A percentile compares a stretch with the other conserved stretches of the same genome.
Conservation (phyloP, 2,888 invertebrate species). For the Mechanitis mazaeus region DNA sequence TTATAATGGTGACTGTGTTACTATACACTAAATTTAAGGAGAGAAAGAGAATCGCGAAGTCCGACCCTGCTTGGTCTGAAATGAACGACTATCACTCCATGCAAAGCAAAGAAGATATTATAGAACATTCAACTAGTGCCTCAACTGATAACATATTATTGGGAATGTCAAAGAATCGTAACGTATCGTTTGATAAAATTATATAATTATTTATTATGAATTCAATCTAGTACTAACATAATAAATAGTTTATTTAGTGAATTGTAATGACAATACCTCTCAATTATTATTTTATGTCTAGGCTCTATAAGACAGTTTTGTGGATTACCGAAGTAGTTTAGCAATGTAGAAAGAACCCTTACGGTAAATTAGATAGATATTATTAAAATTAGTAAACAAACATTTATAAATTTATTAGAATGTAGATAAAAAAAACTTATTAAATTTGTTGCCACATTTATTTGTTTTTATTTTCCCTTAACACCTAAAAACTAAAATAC, state of each 20-base stretch:
- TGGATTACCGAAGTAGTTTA: slow-evolving; percentile 11
- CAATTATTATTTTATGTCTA: slow-evolving; percentile 3
- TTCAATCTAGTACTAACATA: slow-evolving; percentile 8
- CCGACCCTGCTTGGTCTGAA: slow-evolving; percentile 68
- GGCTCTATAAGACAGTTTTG: slow-evolving; percentile 8
- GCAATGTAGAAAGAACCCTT: slow-evolving; percentile 11
- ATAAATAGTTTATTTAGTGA: slow-evolving; percentile 6
- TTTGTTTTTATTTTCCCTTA: slow-evolving; percentile 30
- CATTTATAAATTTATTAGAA: slow-evolving; percentile 20
- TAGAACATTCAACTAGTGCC: slow-evolving; percentile 64
- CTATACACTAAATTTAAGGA: slow-evolving; percentile 70
- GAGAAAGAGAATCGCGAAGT: slow-evolving; percentile 66
- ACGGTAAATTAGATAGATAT: slow-evolving; percentile 14
- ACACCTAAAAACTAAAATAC: neutral
- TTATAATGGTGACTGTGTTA: slow-evolving; percentile 66
- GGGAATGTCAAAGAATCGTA: slow-evolving; percentile 65
- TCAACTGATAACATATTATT: slow-evolving; percentile 71
- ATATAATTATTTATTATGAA: slow-evolving; percentile 29
- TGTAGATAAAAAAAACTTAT: slow-evolving; percentile 24
- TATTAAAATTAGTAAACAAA: slow-evolving; percentile 16
- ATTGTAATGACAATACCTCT: slow-evolving; percentile 1
- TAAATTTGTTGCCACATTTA: slow-evolving; percentile 40
- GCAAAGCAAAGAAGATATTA: slow-evolving; percentile 67
- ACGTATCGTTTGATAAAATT: slow-evolving; percentile 51
- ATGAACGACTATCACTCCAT: slow-evolving; percentile 71